phyloP scores from a whole-genome alignment of 2,888 invertebrate species.

The Dione vanillae region DNA sequence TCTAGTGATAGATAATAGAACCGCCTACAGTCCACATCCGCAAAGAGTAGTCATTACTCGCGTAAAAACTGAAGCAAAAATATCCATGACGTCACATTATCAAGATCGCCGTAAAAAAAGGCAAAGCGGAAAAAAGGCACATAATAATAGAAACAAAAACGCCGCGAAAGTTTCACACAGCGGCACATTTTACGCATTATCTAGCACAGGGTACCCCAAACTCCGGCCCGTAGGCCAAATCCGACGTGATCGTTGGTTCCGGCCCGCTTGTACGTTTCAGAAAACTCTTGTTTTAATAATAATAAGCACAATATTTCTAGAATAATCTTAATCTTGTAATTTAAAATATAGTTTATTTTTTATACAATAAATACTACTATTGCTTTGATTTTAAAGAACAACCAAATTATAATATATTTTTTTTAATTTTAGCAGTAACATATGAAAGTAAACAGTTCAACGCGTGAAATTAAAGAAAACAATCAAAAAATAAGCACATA shows the following conservation, averaged over 20 bases:
- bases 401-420: no score
- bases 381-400: no score
- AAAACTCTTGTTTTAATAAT: slow-evolving; percentile 34
- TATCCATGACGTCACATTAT: slow-evolving; percentile 51
- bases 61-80: slow-evolving; percentile 48
- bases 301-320: not conserved
- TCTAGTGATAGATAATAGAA: slow-evolving; percentile 45
- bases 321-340: no score
- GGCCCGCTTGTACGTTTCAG: not conserved
- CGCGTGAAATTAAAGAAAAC: not conserved
- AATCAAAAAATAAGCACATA: not conserved
- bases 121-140: slow-evolving; percentile 58
- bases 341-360: no score
- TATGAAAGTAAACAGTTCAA: no score
- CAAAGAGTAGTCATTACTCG: slow-evolving; percentile 48
- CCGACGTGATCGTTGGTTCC: slow-evolving; percentile 21
- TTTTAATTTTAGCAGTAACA: no score
- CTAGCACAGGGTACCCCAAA: slow-evolving; percentile 49
- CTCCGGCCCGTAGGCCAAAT: slow-evolving; percentile 27
- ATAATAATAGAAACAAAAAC: slow-evolving; percentile 65
- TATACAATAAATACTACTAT: no score
- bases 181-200: slow-evolving; percentile 62
- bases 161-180: slow-evolving; percentile 62
- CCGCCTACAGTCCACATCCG: slow-evolving; percentile 44
- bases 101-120: slow-evolving; percentile 60